These are phyloP conservation scores for Pogonomyrmex barbatus DNA, from an alignment of 1,140 invertebrate genomes.

Conservation along the genomic window DNA sequence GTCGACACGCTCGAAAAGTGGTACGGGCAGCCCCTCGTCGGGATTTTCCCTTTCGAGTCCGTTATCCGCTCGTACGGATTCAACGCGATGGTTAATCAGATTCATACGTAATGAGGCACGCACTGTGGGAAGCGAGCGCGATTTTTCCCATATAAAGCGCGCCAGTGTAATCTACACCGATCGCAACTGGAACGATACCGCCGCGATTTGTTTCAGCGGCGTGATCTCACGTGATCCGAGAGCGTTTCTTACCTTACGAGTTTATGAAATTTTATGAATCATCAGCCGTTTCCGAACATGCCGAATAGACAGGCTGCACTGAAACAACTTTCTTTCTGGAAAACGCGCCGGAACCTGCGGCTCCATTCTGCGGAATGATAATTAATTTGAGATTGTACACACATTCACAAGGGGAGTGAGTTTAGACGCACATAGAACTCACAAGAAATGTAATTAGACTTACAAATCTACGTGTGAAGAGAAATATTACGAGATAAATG, in stretches of 20 bases:
- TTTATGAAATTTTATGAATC: slow-evolving; percentile 46
- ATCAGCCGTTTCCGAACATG: slow-evolving; percentile 10
- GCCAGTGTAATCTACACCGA: slow-evolving; percentile 36
- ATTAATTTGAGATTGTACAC: background rate
- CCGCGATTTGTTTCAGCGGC: slow-evolving; percentile 7
- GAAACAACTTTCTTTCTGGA: slow-evolving; percentile 11
- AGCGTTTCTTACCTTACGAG: background rate
- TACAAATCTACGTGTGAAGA: background rate
- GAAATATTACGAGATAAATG: background rate
- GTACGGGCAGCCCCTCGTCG: slow-evolving; percentile 31
- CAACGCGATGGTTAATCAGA: slow-evolving; percentile 48
- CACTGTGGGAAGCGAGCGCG: slow-evolving; percentile 42
- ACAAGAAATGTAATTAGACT: background rate
- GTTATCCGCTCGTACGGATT: slow-evolving; percentile 36
- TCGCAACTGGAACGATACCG: background rate
- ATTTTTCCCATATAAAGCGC: slow-evolving; percentile 48
- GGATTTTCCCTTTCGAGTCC: slow-evolving; percentile 58
- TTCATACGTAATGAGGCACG: slow-evolving; percentile 53
- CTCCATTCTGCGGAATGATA: background rate
- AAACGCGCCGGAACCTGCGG: background rate
- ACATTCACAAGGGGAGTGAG: background rate
- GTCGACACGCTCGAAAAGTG: slow-evolving; percentile 58
- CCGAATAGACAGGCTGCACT: background rate
- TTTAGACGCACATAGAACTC: background rate
- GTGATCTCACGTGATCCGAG: background rate